A percentile compares a stretch with the other conserved stretches of the same genome.
These are phyloP conservation scores for Troides helena DNA, from an alignment of 2,888 invertebrate species.

Conservation along the genomic window DNA sequence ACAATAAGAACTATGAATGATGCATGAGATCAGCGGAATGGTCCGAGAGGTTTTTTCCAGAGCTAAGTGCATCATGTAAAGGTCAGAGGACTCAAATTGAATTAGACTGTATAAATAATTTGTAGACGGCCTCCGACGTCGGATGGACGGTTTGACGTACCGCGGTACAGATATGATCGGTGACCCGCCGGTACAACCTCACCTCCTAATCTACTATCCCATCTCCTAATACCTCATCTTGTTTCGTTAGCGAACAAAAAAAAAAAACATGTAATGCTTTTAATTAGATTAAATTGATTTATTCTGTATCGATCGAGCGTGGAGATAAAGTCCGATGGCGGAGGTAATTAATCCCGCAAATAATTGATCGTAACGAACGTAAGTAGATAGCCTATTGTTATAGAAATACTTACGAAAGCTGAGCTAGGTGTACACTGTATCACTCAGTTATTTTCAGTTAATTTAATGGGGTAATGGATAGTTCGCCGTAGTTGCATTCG, in stretches of 20 bases:
- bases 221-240: constrained; percentile 77
- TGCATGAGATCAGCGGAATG: constrained; percentile 55
- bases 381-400: constrained; percentile 45
- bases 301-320: constrained; percentile 67
- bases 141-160: constrained; percentile 75
- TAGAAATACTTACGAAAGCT: constrained; percentile 34
- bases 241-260: constrained; percentile 75
- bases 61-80: constrained; percentile 62
- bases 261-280: constrained; percentile 80
- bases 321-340: constrained; percentile 60
- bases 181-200: constrained; percentile 71
- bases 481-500: constrained; percentile 32
- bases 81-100: constrained; percentile 76
- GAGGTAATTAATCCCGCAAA: constrained; percentile 74
- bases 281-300: constrained; percentile 81
- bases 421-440: constrained; percentile 10
- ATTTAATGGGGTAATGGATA: constrained; percentile 27
- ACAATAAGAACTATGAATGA: constrained; percentile 60
- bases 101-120: constrained; percentile 78
- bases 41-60: constrained; percentile 52
- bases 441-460: constrained; percentile 17
- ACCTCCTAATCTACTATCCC: constrained; percentile 71
- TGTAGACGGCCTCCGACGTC: constrained; percentile 64
- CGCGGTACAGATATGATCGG: constrained; percentile 68
- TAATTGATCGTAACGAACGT: constrained; percentile 58